Evolutionary conservation across 2,113 vertebrate species (phyloP), one percentile per base, ranked within the genome.

Genomic region (Pseudois nayaur): DNA sequence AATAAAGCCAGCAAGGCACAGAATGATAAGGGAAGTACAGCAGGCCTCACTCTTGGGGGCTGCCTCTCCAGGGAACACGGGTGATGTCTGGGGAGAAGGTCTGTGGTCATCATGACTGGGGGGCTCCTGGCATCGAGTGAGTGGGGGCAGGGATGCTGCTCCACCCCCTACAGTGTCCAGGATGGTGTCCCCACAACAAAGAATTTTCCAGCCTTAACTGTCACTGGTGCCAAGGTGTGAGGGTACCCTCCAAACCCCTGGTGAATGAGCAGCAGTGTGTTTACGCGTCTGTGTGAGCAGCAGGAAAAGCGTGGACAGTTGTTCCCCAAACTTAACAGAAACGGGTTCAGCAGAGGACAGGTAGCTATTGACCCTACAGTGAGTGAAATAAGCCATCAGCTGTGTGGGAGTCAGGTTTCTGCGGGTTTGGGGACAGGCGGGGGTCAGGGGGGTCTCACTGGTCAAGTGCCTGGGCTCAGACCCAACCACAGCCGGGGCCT

Each of bases 241-340:
- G 31, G 40, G 55, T 9, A 21, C n/a, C 50, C 3, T 15, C n/a
- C 6, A 23, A 91, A 17, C 31, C 60, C 29, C 0, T 5, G n/a
- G 64, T 31, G 16, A 88, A 19, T 17, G 45, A 8, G 19, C 60
- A 43, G 54, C 8, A 9, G 4, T 0, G 9, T 21, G 16, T 62
- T 12, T 21, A 5, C 0, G 0, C 0, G 0, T 27, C 5, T 13
- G 45, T 11, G 23, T 1, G 76, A 45, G 45, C 29, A 27, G 15
- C 1, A 81, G n/a, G 48, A 11, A 57, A 17, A 3, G 36, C 1
- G 0, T 4, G 33, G 40, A 6, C 31, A 9, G 29, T n/a, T 31
- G 13, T 9, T 16, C 11, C 17, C 31, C 52, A 50, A 23, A 31
- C 17, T 5, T 4, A 40, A 12, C n/a, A 76, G 27, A 33, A 23